These are phyloP conservation scores for Corynorhinus townsendii DNA, from an alignment of 2,113 vertebrate genomes.

Conservation along the genomic window DNA sequence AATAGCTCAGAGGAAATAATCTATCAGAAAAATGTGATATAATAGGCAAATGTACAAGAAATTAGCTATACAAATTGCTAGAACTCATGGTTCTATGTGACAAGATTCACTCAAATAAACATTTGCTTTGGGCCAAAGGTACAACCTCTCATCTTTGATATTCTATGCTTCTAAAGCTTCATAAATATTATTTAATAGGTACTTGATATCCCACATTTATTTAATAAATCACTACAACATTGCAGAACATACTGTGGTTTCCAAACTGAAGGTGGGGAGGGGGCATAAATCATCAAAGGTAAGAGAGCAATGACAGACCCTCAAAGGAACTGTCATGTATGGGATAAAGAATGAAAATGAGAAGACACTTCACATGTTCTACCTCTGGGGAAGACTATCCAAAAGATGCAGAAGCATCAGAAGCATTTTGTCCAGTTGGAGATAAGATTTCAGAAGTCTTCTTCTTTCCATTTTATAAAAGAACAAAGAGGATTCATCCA, in stretches of 20 bases:
- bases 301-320: not conserved
- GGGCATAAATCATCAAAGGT: not conserved
- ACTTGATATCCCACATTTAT: not conserved
- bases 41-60: not conserved
- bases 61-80: not conserved
- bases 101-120: not conserved
- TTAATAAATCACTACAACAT: not conserved
- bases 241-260: not conserved
- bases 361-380: slow-evolving; percentile 86
- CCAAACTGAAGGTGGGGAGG: not conserved
- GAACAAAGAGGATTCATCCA: not conserved
- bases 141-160: not conserved
- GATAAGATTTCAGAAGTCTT: slow-evolving; percentile 89
- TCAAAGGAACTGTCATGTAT: not conserved
- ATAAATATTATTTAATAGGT: not conserved
- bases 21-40: not conserved
- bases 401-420: slow-evolving; percentile 85
- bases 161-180: not conserved
- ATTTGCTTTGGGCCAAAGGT: not conserved
- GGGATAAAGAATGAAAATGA: not conserved
- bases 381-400: slow-evolving; percentile 86
- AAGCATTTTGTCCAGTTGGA: slow-evolving; percentile 86
- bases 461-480: slow-evolving; percentile 69
- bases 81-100: not conserved
- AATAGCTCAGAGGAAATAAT: not conserved